A percentile compares a stretch with the other conserved stretches of the same genome.
These are phyloP conservation scores for Myopa tessellatipennis DNA, from an alignment of 2,888 invertebrate genomes.

Conservation along the genomic window DNA sequence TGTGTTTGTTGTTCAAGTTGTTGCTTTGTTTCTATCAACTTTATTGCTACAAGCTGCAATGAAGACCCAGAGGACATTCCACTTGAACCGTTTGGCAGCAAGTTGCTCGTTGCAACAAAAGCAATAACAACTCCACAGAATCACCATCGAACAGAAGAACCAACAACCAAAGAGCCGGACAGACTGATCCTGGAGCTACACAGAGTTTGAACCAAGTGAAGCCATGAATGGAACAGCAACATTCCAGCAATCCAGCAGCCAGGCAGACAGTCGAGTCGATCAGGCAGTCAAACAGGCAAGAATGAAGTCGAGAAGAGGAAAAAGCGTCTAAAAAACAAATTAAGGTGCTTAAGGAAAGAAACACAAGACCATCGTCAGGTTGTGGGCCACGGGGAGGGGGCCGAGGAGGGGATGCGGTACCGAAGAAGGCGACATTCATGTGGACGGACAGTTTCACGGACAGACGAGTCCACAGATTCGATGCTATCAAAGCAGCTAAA, in stretches of 20 bases:
- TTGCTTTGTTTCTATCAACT: background rate
- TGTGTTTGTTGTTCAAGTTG: background rate
- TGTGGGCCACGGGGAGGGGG: background rate
- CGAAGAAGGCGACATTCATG: background rate
- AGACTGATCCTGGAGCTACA: background rate
- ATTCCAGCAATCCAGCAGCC: background rate
- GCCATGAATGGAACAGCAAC: background rate
- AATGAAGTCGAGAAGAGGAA: background rate
- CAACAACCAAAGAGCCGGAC: background rate
- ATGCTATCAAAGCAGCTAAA: background rate
- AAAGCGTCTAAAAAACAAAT: background rate
- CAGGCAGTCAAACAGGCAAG: background rate
- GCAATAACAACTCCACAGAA: slow-evolving; percentile 1
- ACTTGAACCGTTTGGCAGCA: slow-evolving; percentile 30
- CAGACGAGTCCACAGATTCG: background rate
- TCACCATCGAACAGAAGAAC: background rate
- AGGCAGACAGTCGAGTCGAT: too few relatives aligned
- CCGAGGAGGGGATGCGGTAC: background rate
- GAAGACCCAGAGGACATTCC: slow-evolving; percentile 29
- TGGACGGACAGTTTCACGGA: slow-evolving; percentile 1
- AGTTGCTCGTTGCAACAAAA: slow-evolving; percentile 12
- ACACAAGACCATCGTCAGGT: background rate
- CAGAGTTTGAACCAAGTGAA: background rate
- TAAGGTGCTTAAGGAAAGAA: background rate
- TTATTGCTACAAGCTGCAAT: slow-evolving; percentile 13